Conservation (phyloP, 2,888 invertebrate genomes). For the Mactromeris polynyma region DNA sequence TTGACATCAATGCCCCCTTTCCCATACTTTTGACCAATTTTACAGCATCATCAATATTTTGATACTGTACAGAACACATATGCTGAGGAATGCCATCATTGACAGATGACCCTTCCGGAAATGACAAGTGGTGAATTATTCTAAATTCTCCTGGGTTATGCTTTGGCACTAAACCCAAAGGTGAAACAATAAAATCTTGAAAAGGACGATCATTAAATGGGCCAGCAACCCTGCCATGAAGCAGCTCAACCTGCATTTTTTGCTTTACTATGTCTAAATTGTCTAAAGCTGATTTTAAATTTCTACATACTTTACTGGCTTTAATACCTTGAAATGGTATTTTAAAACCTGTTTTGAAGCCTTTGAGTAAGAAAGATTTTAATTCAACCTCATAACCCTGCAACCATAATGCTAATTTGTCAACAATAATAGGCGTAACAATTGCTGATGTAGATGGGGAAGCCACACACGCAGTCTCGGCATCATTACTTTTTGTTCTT, state of each 20-base stretch:
- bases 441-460: not conserved
- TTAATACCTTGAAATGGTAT: not conserved
- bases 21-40: not conserved
- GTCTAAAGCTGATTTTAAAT: slow-evolving; percentile 1
- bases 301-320: not conserved
- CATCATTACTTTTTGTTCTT: not conserved
- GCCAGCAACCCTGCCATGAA: not conserved
- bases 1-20: not conserved
- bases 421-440: not conserved
- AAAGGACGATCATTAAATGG: slow-evolving; percentile 1
- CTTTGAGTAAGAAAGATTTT: not conserved
- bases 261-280: not conserved
- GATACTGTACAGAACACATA: slow-evolving; percentile 12
- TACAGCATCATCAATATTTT: not conserved
- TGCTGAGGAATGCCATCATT: slow-evolving; percentile 29
- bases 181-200: not conserved
- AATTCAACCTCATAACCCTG: not conserved
- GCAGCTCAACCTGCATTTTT: not conserved
- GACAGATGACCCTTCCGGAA: not conserved
- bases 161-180: slow-evolving; percentile 23
- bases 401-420: not conserved
- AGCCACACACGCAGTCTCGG: not conserved
- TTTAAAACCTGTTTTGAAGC: not conserved
- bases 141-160: slow-evolving; percentile 22
- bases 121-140: slow-evolving; percentile 38